Conservation (phyloP, 2,113 vertebrate species). For the Cygnus buccinator region DNA sequence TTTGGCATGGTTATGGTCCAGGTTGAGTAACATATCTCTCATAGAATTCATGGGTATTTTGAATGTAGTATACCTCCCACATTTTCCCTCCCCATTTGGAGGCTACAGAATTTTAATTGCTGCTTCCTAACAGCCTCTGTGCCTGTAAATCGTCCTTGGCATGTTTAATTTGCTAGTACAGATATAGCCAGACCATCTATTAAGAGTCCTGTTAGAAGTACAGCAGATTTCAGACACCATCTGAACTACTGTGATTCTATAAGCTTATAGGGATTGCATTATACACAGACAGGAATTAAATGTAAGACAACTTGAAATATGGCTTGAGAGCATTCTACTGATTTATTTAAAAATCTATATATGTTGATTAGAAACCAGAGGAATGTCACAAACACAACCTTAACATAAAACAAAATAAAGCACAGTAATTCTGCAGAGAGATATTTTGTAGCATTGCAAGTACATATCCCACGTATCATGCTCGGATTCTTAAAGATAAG, state of each 20-base stretch:
- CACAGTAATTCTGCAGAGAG: background rate
- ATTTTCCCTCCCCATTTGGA: accelerated
- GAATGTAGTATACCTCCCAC: background rate
- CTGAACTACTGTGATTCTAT: background rate
- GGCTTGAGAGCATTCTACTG: background rate
- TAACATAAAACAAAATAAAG: background rate
- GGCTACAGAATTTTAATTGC: background rate
- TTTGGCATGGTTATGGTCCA: background rate
- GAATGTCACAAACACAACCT: background rate
- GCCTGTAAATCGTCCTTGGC: background rate
- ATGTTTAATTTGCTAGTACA: background rate
- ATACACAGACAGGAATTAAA: background rate
- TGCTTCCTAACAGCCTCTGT: background rate
- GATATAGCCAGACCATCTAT: background rate
- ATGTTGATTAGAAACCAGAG: background rate
- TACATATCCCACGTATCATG: background rate
- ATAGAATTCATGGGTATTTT: background rate
- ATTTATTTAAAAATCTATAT: background rate
- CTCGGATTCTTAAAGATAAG: background rate
- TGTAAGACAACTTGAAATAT: background rate
- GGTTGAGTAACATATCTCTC: background rate
- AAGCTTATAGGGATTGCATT: background rate
- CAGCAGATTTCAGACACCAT: background rate
- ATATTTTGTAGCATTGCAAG: background rate
- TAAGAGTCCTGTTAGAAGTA: background rate